Base-by-base conservation (phyloP, 2,888 invertebrate genomes). In the Pachymerium ferrugineum region DNA sequence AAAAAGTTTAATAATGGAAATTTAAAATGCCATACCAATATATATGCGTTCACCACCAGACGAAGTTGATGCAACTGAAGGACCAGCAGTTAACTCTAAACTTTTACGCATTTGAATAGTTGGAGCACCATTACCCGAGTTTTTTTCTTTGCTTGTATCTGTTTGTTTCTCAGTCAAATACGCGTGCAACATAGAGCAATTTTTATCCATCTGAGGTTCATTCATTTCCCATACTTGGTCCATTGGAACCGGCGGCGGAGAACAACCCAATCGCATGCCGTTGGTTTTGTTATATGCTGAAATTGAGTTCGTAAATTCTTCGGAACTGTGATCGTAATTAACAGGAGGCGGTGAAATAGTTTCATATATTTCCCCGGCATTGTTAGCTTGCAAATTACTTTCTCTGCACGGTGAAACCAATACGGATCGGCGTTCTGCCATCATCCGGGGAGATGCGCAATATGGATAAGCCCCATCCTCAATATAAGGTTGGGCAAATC, bases 61-160 rank as follows among this genome's bases (percentile, higher is more conserved):
- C 12, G 25, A 54, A 1, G 54, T 54, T 6, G 19, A 28, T 25
- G 14, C 19, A 16, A 47, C 19, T 16, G 47, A 14, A 8, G 19
- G 54, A 8, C 19, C 19, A 1, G 19, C 47, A 1, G 47, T 14
- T 22, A 47, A n/a, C 22, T 54, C 54, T 28, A 54, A 22, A 8
- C 10, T 8, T 28, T 54, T 54, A 22, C 19, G 3, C 25, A 8
- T 2, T 8, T 25, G 14, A 38, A 3, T 38, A 12, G 88, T 77
- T 87, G 88, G 80, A 89, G 89, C 81, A 90, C 90, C 75, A 90
- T 88, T 81, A 88, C 88, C 47, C 42, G 88, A 86, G 80, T 90
- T 89, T 80, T 88, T 86, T 70, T 90, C 83, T 16, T 54, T 72
- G 72, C 16, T 19, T 22, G n/a, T n/a, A n/a, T 71, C 71, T 8